Evolutionary conservation across 2,113 vertebrate species (phyloP).

Genomic region (Rhizomys pruinosus): DNA sequence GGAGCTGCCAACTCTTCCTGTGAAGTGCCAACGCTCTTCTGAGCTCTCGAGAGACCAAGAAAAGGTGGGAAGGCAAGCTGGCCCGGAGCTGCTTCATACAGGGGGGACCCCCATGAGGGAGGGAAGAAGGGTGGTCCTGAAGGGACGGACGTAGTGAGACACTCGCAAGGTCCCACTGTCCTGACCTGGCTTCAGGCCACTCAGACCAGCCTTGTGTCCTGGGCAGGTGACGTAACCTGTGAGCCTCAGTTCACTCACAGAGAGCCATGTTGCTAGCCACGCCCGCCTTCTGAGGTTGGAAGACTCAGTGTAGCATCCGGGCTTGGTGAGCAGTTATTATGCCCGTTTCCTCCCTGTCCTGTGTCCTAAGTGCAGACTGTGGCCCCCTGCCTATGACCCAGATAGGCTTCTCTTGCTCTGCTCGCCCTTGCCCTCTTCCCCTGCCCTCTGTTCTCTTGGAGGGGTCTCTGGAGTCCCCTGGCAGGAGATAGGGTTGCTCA

Average conservation of each 20-base stretch:
- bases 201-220: neutral
- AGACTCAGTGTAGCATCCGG: fast-evolving
- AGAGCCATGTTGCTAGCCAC: neutral
- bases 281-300: neutral
- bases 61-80: neutral
- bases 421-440: fast-evolving
- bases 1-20: neutral
- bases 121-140: no score
- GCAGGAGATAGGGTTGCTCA: neutral
- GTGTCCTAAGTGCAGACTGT: no score
- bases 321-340: neutral
- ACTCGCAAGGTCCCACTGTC: neutral
- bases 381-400: neutral
- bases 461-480: neutral
- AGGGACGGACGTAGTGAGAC: neutral
- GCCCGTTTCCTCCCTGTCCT: neutral
- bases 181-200: neutral
- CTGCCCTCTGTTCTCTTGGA: neutral
- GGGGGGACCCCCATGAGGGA: no score
- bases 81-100: neutral
- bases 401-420: neutral
- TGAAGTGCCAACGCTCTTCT: neutral
- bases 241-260: neutral
- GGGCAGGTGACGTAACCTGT: neutral
- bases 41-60: neutral